phyloP scores from a whole-genome alignment of 2,888 invertebrate species.

The Galerucella calmariensis region DNA sequence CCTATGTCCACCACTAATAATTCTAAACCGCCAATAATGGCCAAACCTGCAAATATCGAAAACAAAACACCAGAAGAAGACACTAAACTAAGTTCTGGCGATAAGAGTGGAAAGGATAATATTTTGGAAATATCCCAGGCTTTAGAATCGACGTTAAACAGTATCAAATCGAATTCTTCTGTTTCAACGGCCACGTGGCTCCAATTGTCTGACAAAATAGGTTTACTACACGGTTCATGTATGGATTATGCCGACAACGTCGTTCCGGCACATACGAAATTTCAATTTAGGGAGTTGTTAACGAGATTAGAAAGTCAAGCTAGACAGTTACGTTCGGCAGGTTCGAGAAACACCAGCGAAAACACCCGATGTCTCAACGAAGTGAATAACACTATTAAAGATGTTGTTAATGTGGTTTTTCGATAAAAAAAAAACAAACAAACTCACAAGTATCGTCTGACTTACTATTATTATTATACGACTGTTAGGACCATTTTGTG shows the following conservation, averaged over 20 bases:
- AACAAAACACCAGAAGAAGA: conserved; percentile 62
- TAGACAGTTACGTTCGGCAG: conserved; percentile 75
- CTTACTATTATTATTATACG: conserved; percentile 46
- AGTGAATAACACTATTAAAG: conserved; percentile 77
- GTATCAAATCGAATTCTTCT: conserved; percentile 68
- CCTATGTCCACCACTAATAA: conserved; percentile 66
- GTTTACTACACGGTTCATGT: conserved; percentile 84
- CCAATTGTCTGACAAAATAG: conserved; percentile 83
- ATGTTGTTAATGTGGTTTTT: conserved; percentile 78
- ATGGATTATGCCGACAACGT: conserved; percentile 83
- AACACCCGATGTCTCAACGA: conserved; percentile 76
- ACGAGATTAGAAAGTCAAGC: conserved; percentile 78
- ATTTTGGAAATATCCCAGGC: conserved; percentile 76
- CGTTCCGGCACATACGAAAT: conserved; percentile 87
- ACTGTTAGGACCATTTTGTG: conserved; percentile 57
- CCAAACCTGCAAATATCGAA: conserved; percentile 64
- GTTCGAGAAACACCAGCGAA: conserved; percentile 76
- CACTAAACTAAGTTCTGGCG: conserved; percentile 63
- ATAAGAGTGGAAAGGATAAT: conserved; percentile 65
- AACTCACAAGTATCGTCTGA: conserved; percentile 36
- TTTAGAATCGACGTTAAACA: conserved; percentile 74
- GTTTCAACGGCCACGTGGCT: conserved; percentile 78
- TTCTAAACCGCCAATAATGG: conserved; percentile 66
- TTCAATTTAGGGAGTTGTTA: conserved; percentile 84
- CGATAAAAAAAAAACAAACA: conserved; percentile 53